These are phyloP conservation scores for Drosophila borborema DNA, from an alignment of 2,888 invertebrate species.

Conservation along the genomic window DNA sequence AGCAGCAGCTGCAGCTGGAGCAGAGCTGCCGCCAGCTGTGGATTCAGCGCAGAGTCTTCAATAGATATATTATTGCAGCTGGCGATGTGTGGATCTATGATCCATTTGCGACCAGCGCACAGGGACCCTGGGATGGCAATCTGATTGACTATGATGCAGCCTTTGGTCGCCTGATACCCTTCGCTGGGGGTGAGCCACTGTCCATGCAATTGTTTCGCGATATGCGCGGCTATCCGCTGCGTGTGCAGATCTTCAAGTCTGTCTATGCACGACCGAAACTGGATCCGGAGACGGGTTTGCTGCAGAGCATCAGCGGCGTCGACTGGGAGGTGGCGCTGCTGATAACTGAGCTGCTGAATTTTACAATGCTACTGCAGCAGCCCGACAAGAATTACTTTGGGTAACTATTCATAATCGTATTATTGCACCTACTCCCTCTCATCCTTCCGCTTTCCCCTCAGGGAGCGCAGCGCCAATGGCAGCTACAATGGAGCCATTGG, in stretches of 20 bases:
- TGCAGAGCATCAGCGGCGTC: conserved; percentile 72
- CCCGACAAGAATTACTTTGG: conserved; percentile 83
- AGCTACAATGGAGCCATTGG: conserved; percentile 84
- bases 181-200: conserved; percentile 54
- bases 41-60: conserved; percentile 64
- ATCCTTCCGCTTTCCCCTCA: conserved; percentile 18
- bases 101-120: conserved; percentile 64
- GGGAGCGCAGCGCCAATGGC: conserved; percentile 78
- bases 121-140: conserved; percentile 3
- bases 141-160: conserved; percentile 32
- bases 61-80: conserved; percentile 68
- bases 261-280: conserved; percentile 78
- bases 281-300: conserved; percentile 56
- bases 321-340: conserved; percentile 80
- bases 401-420: conserved; percentile 52
- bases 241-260: conserved; percentile 83
- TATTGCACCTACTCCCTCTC: too few species aligned
- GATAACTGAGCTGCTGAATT: conserved; percentile 79
- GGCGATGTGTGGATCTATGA: conserved; percentile 72
- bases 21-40: conserved; percentile 66
- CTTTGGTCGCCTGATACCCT: conserved; percentile 69
- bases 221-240: conserved; percentile 83
- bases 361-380: conserved; percentile 76
- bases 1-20: conserved; percentile 47
- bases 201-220: conserved; percentile 72